These are phyloP conservation scores for Serilophus lunatus DNA, from an alignment of 2,113 vertebrate species.

Conservation along the genomic window DNA sequence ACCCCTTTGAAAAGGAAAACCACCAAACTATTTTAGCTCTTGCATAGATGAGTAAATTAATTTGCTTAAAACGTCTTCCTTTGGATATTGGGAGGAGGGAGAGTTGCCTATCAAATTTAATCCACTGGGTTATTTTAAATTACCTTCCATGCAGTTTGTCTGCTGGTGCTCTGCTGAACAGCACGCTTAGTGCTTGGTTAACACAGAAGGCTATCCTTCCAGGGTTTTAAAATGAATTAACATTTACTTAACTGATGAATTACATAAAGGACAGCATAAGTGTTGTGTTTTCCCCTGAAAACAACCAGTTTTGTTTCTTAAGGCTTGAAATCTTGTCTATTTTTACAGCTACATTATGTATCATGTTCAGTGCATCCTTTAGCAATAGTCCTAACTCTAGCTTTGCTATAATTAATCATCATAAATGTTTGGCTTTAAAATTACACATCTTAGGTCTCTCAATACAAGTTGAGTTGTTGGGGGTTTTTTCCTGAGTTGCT, in stretches of 20 bases:
- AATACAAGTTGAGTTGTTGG: neutral
- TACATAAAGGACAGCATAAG: neutral
- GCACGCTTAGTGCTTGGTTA: neutral
- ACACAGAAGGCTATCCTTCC: neutral
- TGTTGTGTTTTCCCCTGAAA: neutral
- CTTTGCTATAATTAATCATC: neutral
- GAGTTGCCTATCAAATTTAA: neutral
- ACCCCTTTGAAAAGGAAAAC: neutral
- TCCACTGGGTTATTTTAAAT: neutral
- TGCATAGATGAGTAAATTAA: neutral
- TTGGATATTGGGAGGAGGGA: neutral
- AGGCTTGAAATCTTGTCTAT: neutral
- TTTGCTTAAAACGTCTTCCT: neutral
- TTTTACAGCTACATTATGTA: neutral
- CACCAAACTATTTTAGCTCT: neutral
- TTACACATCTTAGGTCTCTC: too few species aligned
- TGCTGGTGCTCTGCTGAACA: neutral
- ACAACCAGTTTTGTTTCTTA: neutral
- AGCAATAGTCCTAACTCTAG: neutral
- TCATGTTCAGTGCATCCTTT: neutral
- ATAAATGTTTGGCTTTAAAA: slow-evolving; percentile 2
- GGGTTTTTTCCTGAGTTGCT: neutral
- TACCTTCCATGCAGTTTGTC: neutral
- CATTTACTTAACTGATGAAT: neutral
- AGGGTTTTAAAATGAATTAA: slow-evolving; percentile 14